A percentile compares a stretch with the other conserved stretches of the same genome.
Conservation (phyloP, 2,888 invertebrate genomes). For the Scotopteryx bipunctaria region DNA sequence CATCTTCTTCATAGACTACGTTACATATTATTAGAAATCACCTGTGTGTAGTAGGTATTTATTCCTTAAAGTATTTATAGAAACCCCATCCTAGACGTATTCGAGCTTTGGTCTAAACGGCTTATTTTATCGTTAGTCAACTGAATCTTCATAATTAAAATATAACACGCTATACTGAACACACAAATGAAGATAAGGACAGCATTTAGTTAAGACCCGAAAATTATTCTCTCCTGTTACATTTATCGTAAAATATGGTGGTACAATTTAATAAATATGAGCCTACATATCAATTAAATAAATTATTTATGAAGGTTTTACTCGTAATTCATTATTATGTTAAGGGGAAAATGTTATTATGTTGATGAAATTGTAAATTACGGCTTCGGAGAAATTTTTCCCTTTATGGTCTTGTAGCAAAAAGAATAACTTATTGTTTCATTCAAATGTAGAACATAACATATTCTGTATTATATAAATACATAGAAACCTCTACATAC, state of each 20-base stretch:
- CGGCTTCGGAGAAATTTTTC: slow-evolving; percentile 7
- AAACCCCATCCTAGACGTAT: no score
- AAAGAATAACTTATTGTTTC: no score
- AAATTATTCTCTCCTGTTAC: slow-evolving; percentile 18
- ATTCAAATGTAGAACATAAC: no score
- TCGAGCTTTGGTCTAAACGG: slow-evolving; percentile 41
- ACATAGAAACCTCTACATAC: no score
- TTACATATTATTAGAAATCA: no score
- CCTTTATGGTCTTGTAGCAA: not conserved
- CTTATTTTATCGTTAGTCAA: slow-evolving; percentile 50
- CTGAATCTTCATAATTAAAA: slow-evolving; percentile 57
- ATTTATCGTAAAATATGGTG: slow-evolving; percentile 24
- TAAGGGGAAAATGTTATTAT: slow-evolving; percentile 12
- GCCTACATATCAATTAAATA: slow-evolving; percentile 26
- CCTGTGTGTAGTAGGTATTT: not conserved
- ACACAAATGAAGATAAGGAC: slow-evolving; percentile 49
- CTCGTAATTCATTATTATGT: slow-evolving; percentile 27
- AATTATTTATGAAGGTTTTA: slow-evolving; percentile 29
- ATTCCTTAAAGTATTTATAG: no score
- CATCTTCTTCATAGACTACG: no score
- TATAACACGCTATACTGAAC: slow-evolving; percentile 55
- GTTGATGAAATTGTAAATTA: slow-evolving; percentile 19
- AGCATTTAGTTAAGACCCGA: slow-evolving; percentile 41
- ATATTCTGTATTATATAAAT: no score
- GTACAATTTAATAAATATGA: slow-evolving; percentile 25